These are phyloP conservation scores for Chamaea fasciata DNA, from an alignment of 2,113 vertebrate genomes.

Conservation along the genomic window DNA sequence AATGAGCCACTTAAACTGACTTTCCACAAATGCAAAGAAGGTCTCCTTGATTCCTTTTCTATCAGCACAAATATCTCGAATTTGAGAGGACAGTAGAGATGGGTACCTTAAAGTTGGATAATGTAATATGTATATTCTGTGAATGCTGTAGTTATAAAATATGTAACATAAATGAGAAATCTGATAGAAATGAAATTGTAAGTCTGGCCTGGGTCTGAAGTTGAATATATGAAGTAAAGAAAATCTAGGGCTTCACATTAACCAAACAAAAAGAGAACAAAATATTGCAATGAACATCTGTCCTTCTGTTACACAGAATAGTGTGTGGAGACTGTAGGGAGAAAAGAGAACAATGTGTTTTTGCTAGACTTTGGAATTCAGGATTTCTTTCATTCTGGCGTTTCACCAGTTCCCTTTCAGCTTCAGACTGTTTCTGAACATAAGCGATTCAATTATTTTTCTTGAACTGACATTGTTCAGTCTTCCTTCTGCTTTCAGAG, in stretches of 20 bases:
- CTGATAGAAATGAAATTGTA: neutral
- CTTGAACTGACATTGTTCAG: neutral
- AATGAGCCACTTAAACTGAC: neutral
- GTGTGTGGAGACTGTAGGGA: neutral
- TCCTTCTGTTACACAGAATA: neutral
- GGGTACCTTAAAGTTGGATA: neutral
- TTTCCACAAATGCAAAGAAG: neutral
- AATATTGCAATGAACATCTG: neutral
- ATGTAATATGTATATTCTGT: neutral
- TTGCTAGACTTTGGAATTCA: neutral
- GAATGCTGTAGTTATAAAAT: neutral
- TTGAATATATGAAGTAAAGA: neutral
- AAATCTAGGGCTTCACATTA: neutral
- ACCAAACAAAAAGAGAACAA: neutral
- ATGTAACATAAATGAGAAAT: neutral
- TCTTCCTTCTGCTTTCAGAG: neutral
- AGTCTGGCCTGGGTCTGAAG: neutral
- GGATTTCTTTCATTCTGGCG: neutral
- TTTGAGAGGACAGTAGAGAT: neutral
- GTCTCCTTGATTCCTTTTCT: neutral
- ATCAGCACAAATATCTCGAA: neutral
- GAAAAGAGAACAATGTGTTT: neutral
- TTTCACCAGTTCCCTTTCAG: neutral
- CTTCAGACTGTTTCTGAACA: neutral
- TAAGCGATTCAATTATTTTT: neutral